Conservation (phyloP, 2,113 vertebrate genomes). For the Eulemur macaco region DNA sequence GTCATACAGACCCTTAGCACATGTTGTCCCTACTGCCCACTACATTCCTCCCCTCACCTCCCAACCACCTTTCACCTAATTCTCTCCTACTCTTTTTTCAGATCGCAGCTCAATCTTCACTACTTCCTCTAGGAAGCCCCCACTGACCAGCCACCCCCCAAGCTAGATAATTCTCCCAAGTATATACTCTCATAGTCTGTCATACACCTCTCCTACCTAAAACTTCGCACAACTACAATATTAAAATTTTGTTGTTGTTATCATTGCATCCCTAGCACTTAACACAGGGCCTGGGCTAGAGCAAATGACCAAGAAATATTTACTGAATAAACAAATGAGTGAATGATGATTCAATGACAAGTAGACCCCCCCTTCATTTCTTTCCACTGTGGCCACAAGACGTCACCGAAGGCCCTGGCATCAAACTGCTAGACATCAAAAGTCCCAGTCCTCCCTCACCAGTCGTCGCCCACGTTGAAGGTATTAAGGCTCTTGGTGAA, state of each 20-base stretch:
- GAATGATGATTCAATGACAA: slow-evolving; percentile 7
- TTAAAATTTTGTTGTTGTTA: not conserved
- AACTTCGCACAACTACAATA: slow-evolving; percentile 5
- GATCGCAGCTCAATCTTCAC: not conserved
- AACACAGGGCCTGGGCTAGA: slow-evolving; percentile 11
- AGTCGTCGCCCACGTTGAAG: slow-evolving; percentile 98
- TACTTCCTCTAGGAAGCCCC: not conserved
- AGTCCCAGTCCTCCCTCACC: slow-evolving; percentile 85
- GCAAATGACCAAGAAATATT: slow-evolving; percentile 31
- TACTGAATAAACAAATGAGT: slow-evolving; percentile 17
- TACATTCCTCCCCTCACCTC: not conserved
- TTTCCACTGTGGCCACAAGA: not conserved
- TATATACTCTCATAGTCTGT: not conserved
- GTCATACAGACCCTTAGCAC: not conserved
- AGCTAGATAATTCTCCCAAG: not conserved
- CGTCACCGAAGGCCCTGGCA: not conserved
- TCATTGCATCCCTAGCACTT: not conserved
- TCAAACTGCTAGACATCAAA: not conserved
- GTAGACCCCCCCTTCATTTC: not conserved
- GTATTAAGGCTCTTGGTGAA: slow-evolving; percentile 99
- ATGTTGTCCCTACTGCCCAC: not conserved
- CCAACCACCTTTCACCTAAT: slow-evolving; percentile 8
- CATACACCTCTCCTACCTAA: not conserved
- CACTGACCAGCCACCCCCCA: not conserved
- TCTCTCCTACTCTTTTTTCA: not conserved